A percentile compares a stretch with the other conserved stretches of the same genome.
Evolutionary conservation across 2,797 vertebrate genomes (phyloP).

Genomic region (Spizella passerina): DNA sequence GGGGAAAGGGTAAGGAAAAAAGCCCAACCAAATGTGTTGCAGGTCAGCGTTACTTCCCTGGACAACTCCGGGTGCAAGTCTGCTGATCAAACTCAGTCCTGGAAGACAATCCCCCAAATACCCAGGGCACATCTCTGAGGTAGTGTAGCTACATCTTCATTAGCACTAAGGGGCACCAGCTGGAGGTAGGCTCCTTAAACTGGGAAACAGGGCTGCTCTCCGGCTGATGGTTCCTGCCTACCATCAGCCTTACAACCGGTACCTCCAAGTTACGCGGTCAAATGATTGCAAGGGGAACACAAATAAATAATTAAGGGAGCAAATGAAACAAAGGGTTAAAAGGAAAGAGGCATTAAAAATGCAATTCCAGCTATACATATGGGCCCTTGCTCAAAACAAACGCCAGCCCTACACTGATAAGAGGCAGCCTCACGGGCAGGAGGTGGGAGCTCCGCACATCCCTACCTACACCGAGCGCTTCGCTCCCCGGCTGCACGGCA

Average conservation of each 20-base stretch:
- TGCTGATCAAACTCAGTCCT: background rate
- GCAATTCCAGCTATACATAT: background rate
- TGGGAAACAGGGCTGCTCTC: background rate
- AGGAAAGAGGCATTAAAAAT: background rate
- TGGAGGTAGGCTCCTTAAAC: background rate
- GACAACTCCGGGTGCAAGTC: background rate
- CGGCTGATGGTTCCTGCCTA: background rate
- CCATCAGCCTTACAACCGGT: background rate
- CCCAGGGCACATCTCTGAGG: background rate
- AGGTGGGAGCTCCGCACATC: background rate
- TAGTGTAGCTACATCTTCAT: background rate
- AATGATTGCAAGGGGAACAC: background rate
- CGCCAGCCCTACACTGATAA: background rate
- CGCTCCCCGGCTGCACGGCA: background rate
- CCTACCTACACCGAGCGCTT: background rate
- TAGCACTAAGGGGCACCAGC: background rate
- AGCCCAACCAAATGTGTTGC: rapidly evolving
- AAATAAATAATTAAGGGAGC: background rate
- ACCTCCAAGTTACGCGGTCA: slow-evolving; percentile 41
- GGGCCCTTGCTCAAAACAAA: background rate
- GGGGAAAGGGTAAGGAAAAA: background rate
- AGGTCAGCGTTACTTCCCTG: background rate
- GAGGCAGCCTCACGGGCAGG: background rate
- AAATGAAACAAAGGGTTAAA: background rate
- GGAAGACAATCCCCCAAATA: background rate